Evolutionary conservation across 2,797 vertebrate species (phyloP).

Genomic region (Onychomys arenicola): DNA sequence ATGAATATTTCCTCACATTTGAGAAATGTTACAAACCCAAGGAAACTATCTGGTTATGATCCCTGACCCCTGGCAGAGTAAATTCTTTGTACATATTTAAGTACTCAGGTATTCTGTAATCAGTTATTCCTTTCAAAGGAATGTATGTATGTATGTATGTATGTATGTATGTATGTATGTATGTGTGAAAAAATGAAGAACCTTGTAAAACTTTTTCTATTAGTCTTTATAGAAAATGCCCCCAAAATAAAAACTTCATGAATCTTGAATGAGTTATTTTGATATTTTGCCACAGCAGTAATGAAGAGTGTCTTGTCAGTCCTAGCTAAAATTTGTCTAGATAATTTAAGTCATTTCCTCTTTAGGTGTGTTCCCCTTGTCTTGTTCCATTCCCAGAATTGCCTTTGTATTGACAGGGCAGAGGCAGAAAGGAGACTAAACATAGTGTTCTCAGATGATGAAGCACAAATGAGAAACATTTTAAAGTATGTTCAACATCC

Average conservation of each 20-base stretch:
- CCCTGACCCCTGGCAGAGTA: background rate
- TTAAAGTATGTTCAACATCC: background rate
- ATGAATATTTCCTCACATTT: background rate
- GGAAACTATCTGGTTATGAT: background rate
- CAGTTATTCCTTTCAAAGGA: background rate
- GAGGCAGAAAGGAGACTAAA: background rate
- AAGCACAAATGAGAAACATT: background rate
- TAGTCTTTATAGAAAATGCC: constrained; percentile 22
- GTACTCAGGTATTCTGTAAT: background rate
- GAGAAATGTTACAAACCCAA: constrained; percentile 39
- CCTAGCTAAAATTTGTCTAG: background rate
- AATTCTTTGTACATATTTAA: constrained; percentile 29
- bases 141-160: background rate
- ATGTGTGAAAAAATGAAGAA: background rate
- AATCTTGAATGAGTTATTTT: constrained; percentile 5
- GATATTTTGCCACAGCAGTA: constrained; percentile 39
- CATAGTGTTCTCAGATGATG: background rate
- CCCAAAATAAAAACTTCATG: background rate
- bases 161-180: background rate
- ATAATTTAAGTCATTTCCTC: constrained; percentile 9
- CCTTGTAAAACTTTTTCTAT: background rate
- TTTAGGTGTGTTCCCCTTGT: background rate
- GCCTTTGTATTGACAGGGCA: background rate
- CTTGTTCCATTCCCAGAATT: background rate
- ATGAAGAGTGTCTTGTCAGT: background rate